Conservation (phyloP, 2,888 invertebrate species). For the Chloromyia formosa region DNA sequence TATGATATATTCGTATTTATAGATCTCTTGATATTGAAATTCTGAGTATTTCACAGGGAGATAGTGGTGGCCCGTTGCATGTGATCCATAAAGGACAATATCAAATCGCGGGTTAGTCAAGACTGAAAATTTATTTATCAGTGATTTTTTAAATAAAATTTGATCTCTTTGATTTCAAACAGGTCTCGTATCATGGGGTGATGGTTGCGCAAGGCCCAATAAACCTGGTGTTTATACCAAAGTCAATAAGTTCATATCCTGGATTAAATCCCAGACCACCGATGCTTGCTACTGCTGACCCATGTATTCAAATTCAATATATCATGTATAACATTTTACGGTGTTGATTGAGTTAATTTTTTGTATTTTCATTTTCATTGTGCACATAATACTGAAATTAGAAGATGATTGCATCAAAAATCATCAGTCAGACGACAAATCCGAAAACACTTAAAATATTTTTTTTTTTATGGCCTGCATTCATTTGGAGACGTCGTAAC, state of each 20-base stretch:
- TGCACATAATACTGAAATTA: too few species aligned
- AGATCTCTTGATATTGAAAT: too few species aligned
- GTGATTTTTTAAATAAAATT: not conserved
- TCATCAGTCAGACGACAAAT: too few species aligned
- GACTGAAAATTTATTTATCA: too few species aligned
- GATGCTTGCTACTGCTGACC: constrained; percentile 74
- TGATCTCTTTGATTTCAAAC: constrained; percentile 48
- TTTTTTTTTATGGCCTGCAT: too few species aligned
- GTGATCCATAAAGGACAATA: constrained; percentile 52
- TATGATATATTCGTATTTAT: too few species aligned
- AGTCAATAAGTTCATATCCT: constrained; percentile 77
- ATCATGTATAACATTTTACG: not conserved
- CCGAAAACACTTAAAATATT: too few species aligned
- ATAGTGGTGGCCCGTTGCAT: constrained; percentile 62
- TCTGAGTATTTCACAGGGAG: constrained; percentile 56
- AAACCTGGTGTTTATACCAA: constrained; percentile 84
- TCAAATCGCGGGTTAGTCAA: constrained; percentile 51
- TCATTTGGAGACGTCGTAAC: too few species aligned
- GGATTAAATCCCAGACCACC: constrained; percentile 74
- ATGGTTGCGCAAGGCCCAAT: constrained; percentile 67
- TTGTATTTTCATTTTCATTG: not conserved
- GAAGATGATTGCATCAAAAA: too few species aligned
- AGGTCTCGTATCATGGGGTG: constrained; percentile 76
- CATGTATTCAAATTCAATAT: not conserved
- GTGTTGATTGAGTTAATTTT: not conserved